A percentile compares a stretch with the other conserved stretches of the same genome.
These are phyloP conservation scores for Chaetoderma sp. DNA, from an alignment of 2,888 invertebrate species.

Conservation along the genomic window DNA sequence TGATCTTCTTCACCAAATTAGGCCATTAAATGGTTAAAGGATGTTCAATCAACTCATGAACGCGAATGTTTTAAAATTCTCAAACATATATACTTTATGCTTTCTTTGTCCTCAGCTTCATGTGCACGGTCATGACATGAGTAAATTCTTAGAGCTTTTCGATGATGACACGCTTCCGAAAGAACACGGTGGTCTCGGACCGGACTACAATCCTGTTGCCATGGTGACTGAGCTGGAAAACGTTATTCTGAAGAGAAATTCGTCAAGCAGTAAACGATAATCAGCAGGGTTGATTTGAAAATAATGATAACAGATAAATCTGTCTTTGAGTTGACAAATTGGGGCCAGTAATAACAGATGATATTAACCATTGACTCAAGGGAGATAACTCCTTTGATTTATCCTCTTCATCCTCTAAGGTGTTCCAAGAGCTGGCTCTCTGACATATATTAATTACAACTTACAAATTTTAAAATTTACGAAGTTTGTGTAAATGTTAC, in stretches of 20 bases:
- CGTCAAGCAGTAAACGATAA: too few species aligned
- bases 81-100: neutral
- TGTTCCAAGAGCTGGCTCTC: too few species aligned
- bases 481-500: too few species aligned
- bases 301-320: too few species aligned
- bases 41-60: neutral
- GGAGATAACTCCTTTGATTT: too few species aligned
- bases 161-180: neutral
- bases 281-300: too few species aligned
- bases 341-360: too few species aligned
- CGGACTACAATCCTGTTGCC: neutral
- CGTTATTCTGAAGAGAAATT: neutral
- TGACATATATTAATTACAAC: too few species aligned
- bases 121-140: conserved; percentile 5
- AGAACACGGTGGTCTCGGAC: neutral
- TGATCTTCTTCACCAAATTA: neutral
- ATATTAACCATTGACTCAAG: too few species aligned
- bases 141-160: neutral
- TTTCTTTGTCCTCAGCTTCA: conserved; percentile 1
- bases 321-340: too few species aligned
- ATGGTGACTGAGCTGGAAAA: neutral
- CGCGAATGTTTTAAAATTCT: neutral
- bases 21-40: neutral
- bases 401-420: too few species aligned
- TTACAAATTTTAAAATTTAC: too few species aligned